Evolutionary conservation across 2,888 invertebrate genomes (phyloP).

Genomic region (Caenorhabditis auriculariae): DNA sequence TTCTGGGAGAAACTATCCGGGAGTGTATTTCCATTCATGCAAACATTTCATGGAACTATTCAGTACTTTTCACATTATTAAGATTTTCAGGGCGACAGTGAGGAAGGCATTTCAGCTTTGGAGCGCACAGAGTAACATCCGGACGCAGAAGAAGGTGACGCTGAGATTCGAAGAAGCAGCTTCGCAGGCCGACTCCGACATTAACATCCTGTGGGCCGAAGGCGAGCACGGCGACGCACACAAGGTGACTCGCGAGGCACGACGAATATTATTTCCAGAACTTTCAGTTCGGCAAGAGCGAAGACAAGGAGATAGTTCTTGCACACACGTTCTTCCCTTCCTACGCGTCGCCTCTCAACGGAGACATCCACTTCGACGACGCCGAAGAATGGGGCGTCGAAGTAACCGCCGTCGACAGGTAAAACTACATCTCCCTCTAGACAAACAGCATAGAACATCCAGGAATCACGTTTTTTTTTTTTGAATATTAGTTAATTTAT

Average conservation of each 20-base stretch:
- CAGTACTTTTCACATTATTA: no score
- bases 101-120: slow-evolving; percentile 73
- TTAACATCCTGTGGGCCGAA: slow-evolving; percentile 75
- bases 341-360: slow-evolving; percentile 56
- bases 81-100: no score
- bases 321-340: slow-evolving; percentile 63
- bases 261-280: neutral
- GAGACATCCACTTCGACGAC: slow-evolving; percentile 64
- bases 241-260: slow-evolving; percentile 13
- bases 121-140: slow-evolving; percentile 66
- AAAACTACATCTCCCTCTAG: neutral
- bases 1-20: no score
- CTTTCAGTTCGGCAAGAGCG: slow-evolving; percentile 54
- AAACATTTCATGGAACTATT: no score
- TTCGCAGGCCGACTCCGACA: slow-evolving; percentile 73
- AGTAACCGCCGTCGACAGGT: slow-evolving; percentile 12
- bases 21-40: no score
- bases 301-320: slow-evolving; percentile 53
- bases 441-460: no score
- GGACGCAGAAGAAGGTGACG: slow-evolving; percentile 43
- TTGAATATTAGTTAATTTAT: no score
- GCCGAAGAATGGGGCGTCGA: slow-evolving; percentile 52
- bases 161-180: slow-evolving; percentile 57
- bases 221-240: slow-evolving; percentile 60
- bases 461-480: no score